phyloP scores from a whole-genome alignment of 2,888 invertebrate genomes.

The Euphydryas editha region DNA sequence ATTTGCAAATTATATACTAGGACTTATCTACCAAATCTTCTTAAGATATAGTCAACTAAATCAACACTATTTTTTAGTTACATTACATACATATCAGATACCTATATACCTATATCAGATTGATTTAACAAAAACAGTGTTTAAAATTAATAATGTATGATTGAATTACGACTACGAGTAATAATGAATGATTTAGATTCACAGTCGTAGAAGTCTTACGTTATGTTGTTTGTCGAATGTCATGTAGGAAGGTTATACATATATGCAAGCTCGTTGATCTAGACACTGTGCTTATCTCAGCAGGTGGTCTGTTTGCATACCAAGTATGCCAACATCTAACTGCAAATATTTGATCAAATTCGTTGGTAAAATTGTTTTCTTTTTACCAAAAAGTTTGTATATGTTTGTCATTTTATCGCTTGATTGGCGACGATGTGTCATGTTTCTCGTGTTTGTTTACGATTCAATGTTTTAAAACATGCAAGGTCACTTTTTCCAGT shows the following conservation, averaged over 20 bases:
- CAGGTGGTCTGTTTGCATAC: conserved; percentile 3
- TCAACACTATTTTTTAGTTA: too few relatives aligned
- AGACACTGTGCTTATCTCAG: background rate
- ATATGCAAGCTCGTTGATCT: background rate
- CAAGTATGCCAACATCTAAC: conserved; percentile 1
- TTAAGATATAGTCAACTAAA: too few relatives aligned
- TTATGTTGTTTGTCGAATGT: background rate
- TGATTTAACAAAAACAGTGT: too few relatives aligned
- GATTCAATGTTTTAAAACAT: conserved; percentile 7
- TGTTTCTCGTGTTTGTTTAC: conserved; percentile 8
- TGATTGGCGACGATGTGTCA: conserved; percentile 22
- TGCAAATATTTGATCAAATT: conserved; percentile 2
- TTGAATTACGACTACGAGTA: too few relatives aligned
- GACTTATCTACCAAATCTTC: too few relatives aligned
- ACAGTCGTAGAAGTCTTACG: background rate
- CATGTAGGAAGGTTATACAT: background rate
- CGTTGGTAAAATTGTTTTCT: background rate
- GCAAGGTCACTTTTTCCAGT: conserved; percentile 25
- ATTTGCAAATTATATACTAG: too few relatives aligned
- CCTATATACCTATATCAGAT: too few relatives aligned
- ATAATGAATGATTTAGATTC: too few relatives aligned
- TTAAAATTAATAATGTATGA: too few relatives aligned
- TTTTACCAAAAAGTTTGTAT: background rate
- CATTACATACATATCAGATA: too few relatives aligned
- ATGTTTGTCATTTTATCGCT: conserved; percentile 4